phyloP scores from a whole-genome alignment of 2,113 vertebrate genomes.

The Aptenodytes forsteri region DNA sequence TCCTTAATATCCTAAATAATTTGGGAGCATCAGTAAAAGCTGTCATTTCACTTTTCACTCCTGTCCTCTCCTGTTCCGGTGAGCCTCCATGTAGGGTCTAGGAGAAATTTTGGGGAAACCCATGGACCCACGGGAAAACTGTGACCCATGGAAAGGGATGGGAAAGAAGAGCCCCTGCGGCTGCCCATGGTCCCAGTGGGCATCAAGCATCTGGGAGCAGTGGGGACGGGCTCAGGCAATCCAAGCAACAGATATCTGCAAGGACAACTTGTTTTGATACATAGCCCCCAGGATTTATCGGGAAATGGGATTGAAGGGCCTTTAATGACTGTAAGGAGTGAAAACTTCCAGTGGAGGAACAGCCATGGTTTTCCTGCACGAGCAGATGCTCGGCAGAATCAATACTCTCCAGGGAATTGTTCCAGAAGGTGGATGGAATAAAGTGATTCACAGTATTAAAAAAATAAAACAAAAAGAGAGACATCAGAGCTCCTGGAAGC shows the following conservation, averaged over 20 bases:
- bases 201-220: not conserved
- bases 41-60: not conserved
- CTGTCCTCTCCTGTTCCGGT: not conserved
- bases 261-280: not conserved
- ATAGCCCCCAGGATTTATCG: not conserved
- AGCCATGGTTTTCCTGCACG: not conserved
- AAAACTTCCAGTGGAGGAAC: not conserved
- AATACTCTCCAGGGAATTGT: conserved; percentile 30
- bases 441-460: conserved; percentile 56
- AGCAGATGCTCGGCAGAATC: conserved; percentile 44
- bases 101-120: not conserved
- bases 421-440: conserved; percentile 63
- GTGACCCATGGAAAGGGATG: not conserved
- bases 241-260: not conserved
- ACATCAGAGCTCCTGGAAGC: conserved; percentile 65
- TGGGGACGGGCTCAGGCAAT: not conserved
- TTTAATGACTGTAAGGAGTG: not conserved
- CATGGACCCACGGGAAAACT: rapidly evolving
- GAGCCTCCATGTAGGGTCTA: rapidly evolving
- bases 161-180: not conserved
- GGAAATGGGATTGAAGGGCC: not conserved
- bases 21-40: not conserved
- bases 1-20: conserved; percentile 15
- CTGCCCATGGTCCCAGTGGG: not conserved
- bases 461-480: conserved; percentile 61